Conservation (phyloP, 2,888 invertebrate species). For the Eledona agricola region DNA sequence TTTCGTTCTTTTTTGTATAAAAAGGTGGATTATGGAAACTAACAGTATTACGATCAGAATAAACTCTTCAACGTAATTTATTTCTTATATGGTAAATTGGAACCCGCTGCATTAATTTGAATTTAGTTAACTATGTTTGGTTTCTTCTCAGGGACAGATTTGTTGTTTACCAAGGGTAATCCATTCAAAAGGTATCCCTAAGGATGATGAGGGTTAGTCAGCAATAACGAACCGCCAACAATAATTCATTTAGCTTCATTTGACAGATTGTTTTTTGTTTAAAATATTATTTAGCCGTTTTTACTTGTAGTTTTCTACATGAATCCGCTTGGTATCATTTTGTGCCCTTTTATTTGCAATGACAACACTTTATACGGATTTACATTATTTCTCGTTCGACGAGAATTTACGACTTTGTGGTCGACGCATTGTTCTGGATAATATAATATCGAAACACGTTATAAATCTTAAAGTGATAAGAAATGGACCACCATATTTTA, state of each 20-base stretch:
- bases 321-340: too few species aligned
- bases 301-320: neutral
- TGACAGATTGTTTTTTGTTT: neutral
- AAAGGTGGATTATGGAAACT: too few species aligned
- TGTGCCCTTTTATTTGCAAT: too few species aligned
- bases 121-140: too few species aligned
- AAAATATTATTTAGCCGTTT: neutral
- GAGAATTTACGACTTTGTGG: conserved; percentile 6
- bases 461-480: conserved; percentile 10
- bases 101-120: too few species aligned
- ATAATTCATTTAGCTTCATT: conserved; percentile 10
- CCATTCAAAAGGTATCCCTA: conserved; percentile 5
- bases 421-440: conserved; percentile 6
- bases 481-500: conserved; percentile 4
- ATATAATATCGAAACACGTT: too few species aligned
- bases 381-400: neutral
- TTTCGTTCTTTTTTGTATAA: too few species aligned
- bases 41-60: too few species aligned
- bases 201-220: conserved; percentile 12
- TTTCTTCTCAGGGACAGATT: conserved; percentile 3
- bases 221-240: conserved; percentile 10
- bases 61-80: too few species aligned
- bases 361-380: conserved; percentile 2
- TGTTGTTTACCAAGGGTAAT: conserved; percentile 1
- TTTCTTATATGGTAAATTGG: too few species aligned